Base-by-base conservation (phyloP, 2,888 invertebrate species). In the Odontomyia ornata region DNA sequence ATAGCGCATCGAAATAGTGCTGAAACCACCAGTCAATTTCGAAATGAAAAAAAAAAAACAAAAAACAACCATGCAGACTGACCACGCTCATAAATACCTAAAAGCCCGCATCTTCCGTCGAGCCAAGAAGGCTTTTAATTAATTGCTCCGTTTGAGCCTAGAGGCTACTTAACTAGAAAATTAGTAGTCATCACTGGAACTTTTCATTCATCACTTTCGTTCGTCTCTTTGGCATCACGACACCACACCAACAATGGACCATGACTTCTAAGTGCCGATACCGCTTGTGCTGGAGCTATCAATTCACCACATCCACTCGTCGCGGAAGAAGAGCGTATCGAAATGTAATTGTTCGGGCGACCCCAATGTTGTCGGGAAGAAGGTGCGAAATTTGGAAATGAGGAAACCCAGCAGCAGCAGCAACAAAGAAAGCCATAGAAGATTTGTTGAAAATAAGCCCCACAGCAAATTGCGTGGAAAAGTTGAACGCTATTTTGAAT, bases 121-220 rank as follows among this genome's bases (percentile, higher is more conserved):
- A 69, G 56, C 30, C 69, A 47, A 67, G 73, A 60, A 57, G 73
- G 30, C 25, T 25, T 60, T 73, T 73, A 73, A 73, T 73, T 73
- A 73, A 73, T 73, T 21, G 47, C 47, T 46, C 47, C 25, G 52
- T 28, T 9, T 4, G 18, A 36, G 60, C 73, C 43, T 30, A 60
- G 57, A 30, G 57, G 73, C 73, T 73, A 57, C 57, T 60, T 57
- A 46, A 46, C 36, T 73, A 43, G 18, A 73, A 73, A 60, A 73
- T 57, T 73, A 28, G 57, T 36, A 73, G 73, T 57, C 73, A 60
- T 73, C 73, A 15, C 52, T 60, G 11, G n/a, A 36, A 52, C 21
- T 64, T 64, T 71, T 71, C 71, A 71, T 71, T 71, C 71, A 71
- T 71, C 47, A 71, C 71, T 71, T 71, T 71, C 28, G 47, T 43